phyloP scores from a whole-genome alignment of 1,140 invertebrate genomes.

The Sipha flava region DNA sequence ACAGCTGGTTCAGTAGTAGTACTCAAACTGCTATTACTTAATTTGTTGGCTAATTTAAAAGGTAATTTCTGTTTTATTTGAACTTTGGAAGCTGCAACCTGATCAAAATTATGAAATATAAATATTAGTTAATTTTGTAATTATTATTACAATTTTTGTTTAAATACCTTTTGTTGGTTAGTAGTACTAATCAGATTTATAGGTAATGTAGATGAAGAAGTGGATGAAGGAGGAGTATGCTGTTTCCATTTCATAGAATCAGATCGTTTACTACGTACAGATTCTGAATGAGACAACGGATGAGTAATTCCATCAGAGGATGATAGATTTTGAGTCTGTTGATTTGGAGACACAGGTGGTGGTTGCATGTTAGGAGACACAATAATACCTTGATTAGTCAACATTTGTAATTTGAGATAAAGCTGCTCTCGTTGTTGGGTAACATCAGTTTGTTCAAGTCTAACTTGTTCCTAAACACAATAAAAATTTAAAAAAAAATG shows the following conservation, averaged over 20 bases:
- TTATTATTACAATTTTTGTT: not conserved
- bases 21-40: conserved; percentile 43
- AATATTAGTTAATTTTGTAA: not conserved
- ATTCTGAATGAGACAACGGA: conserved; percentile 23
- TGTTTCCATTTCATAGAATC: conserved; percentile 40
- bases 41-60: conserved; percentile 61
- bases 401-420: conserved; percentile 69
- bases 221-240: conserved; percentile 20
- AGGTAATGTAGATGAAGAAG: conserved; percentile 47
- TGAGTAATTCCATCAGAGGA: not conserved
- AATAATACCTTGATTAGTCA: conserved; percentile 63
- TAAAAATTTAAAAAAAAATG: not conserved
- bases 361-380: conserved; percentile 38
- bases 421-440: conserved; percentile 76
- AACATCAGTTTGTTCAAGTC: conserved; percentile 69
- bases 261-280: conserved; percentile 35
- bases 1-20: conserved; percentile 32
- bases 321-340: conserved; percentile 1
- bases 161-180: conserved; percentile 71
- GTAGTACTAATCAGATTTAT: conserved; percentile 70
- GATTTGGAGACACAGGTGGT: conserved; percentile 36
- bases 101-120: conserved; percentile 25
- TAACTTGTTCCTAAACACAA: conserved; percentile 53
- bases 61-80: conserved; percentile 75
- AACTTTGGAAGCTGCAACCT: conserved; percentile 43